These are phyloP conservation scores for Mythimna loreyi DNA, from an alignment of 2,888 invertebrate genomes.

Conservation along the genomic window DNA sequence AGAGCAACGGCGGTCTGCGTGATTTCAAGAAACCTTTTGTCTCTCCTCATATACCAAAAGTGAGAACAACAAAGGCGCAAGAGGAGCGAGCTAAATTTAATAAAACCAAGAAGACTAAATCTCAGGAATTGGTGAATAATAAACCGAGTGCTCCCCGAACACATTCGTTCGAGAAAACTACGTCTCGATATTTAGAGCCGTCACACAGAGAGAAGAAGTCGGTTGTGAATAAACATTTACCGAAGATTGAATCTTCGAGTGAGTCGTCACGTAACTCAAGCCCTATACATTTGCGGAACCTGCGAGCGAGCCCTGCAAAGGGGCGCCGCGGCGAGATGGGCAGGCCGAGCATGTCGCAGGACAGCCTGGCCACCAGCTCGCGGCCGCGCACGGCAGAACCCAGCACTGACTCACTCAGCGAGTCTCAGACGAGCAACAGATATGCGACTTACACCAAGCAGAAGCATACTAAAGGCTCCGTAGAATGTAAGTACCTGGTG, in stretches of 20 bases:
- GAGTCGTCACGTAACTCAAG: slow-evolving; percentile 94
- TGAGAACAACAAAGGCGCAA: slow-evolving; percentile 85
- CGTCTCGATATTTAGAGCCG: slow-evolving; percentile 92
- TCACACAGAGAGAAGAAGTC: slow-evolving; percentile 74
- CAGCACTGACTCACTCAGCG: slow-evolving; percentile 85
- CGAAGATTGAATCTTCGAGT: slow-evolving; percentile 90
- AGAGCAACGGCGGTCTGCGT: slow-evolving; percentile 65
- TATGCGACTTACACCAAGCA: slow-evolving; percentile 85
- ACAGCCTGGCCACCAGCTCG: slow-evolving; percentile 86
- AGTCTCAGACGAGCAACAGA: slow-evolving; percentile 81
- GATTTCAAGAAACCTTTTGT: slow-evolving; percentile 65
- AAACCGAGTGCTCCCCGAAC: slow-evolving; percentile 53
- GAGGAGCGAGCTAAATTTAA: slow-evolving; percentile 85
- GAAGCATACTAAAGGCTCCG: slow-evolving; percentile 75
- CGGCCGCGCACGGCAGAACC: slow-evolving; percentile 86
- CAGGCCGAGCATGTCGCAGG: slow-evolving; percentile 84
- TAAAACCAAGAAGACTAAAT: slow-evolving; percentile 74
- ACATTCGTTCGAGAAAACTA: slow-evolving; percentile 77
- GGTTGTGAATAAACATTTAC: slow-evolving; percentile 80
- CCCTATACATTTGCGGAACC: slow-evolving; percentile 89
- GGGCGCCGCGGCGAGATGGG: slow-evolving; percentile 76
- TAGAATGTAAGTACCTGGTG: slow-evolving; percentile 75
- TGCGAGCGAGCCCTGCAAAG: slow-evolving; percentile 75
- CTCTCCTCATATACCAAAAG: slow-evolving; percentile 70
- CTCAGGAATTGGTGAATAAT: slow-evolving; percentile 66